Evolutionary conservation across 2,113 vertebrate genomes (phyloP).

Genomic region (Hucho hucho): DNA sequence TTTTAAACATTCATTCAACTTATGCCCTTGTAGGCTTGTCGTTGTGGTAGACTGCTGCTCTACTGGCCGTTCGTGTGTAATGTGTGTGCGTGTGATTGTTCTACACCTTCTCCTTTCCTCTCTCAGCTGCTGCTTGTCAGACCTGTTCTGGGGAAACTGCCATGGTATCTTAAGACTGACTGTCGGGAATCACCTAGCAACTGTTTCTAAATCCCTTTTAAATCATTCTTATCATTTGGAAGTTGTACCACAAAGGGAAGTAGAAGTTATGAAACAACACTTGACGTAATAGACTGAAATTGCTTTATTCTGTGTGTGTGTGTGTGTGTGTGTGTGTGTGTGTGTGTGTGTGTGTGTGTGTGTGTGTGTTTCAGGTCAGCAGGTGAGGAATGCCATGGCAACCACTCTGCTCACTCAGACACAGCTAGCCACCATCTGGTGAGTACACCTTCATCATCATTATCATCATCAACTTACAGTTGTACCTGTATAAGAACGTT

Average conservation of each 20-base stretch:
- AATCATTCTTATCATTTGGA: too few relatives aligned
- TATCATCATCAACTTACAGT: background rate
- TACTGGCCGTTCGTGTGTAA: too few relatives aligned
- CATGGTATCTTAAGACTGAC: background rate
- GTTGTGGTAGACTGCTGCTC: too few relatives aligned
- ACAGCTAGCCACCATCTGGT: conserved; percentile 97
- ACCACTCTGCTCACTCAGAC: conserved; percentile 91
- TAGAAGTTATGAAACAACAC: too few relatives aligned
- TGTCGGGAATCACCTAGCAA: too few relatives aligned
- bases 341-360: background rate
- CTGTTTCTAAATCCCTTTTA: too few relatives aligned
- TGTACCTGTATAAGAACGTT: too few relatives aligned
- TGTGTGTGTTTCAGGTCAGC: conserved; percentile 78
- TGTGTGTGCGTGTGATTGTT: background rate
- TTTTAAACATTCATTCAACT: too few relatives aligned
- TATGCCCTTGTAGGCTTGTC: too few relatives aligned
- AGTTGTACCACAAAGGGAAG: too few relatives aligned
- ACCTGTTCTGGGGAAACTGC: conserved; percentile 51
- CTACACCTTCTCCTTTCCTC: conserved; percentile 7
- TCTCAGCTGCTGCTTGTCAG: conserved; percentile 19
- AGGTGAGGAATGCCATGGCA: conserved; percentile 90
- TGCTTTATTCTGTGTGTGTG: background rate
- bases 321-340: background rate
- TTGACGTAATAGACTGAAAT: background rate
- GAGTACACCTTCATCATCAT: conserved; percentile 55